Conservation (phyloP, 2,797 vertebrate genomes). For the Myotis findleyi region DNA sequence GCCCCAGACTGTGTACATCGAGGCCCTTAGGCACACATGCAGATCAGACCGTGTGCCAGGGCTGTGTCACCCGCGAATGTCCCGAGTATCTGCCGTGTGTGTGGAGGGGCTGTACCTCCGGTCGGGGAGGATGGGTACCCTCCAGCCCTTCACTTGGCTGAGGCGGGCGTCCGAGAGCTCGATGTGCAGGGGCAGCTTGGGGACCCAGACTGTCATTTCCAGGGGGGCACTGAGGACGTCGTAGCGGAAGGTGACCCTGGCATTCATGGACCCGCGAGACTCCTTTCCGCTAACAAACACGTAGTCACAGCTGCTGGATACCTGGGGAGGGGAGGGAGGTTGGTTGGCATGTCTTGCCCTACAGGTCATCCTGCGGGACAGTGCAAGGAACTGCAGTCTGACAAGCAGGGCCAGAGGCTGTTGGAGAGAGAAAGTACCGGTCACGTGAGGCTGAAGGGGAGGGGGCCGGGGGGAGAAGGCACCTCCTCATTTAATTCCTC, state of each 20-base stretch:
- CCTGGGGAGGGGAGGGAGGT: conserved; percentile 87
- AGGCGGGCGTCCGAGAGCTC: conserved; percentile 94
- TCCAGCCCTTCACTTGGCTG: conserved; percentile 99
- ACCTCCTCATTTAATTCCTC: background rate
- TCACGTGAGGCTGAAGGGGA: background rate
- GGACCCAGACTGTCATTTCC: conserved; percentile 99
- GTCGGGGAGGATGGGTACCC: conserved; percentile 97
- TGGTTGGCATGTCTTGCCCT: background rate
- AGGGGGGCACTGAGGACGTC: conserved; percentile 95
- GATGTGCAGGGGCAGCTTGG: conserved; percentile 95
- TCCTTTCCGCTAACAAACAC: conserved; percentile 99
- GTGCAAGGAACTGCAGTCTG: background rate
- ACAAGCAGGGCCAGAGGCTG: background rate
- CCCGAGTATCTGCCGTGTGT: background rate
- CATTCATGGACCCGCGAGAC: conserved; percentile 96
- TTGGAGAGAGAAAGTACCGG: background rate
- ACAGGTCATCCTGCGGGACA: background rate
- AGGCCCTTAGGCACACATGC: background rate
- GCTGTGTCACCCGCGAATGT: background rate
- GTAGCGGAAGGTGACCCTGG: conserved; percentile 96
- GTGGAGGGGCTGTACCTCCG: conserved; percentile 89
- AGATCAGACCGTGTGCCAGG: background rate
- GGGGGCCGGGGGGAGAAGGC: background rate
- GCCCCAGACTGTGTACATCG: background rate
- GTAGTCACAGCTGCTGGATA: conserved; percentile 98